A percentile compares a stretch with the other conserved stretches of the same genome.
These are phyloP conservation scores for Epiblema foenella DNA, from an alignment of 2,888 invertebrate genomes.

Conservation along the genomic window DNA sequence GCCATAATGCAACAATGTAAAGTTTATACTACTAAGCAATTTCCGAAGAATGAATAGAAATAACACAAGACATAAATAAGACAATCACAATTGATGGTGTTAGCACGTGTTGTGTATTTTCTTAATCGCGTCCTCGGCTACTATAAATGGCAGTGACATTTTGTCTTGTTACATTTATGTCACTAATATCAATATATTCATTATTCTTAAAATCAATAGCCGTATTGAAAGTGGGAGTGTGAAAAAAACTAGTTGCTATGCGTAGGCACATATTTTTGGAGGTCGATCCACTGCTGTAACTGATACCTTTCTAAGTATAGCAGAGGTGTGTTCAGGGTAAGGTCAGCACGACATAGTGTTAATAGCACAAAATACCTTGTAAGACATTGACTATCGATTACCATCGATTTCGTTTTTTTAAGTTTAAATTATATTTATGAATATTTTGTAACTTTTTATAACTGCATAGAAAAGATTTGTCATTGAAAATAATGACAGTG, in stretches of 20 bases:
- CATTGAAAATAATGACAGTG: too few relatives aligned
- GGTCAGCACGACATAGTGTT: slow-evolving; percentile 24
- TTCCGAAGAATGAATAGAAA: slow-evolving; percentile 16
- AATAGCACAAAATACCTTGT: background rate
- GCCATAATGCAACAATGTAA: background rate
- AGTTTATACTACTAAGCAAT: slow-evolving; percentile 15
- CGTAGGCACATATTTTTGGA: slow-evolving; percentile 65
- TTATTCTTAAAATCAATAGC: slow-evolving; percentile 48
- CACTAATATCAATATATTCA: slow-evolving; percentile 49
- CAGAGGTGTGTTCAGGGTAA: slow-evolving; percentile 43
- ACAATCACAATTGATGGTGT: slow-evolving; percentile 45
- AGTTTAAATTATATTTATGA: too few relatives aligned
- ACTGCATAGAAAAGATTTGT: too few relatives aligned
- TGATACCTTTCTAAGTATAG: slow-evolving; percentile 66
- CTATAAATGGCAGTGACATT: slow-evolving; percentile 51
- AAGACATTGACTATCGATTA: slow-evolving; percentile 1
- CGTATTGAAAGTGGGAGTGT: slow-evolving; percentile 39
- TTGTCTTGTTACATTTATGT: slow-evolving; percentile 55
- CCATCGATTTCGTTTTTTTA: background rate
- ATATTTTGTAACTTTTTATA: too few relatives aligned
- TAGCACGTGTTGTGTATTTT: slow-evolving; percentile 48
- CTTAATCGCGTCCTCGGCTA: slow-evolving; percentile 32
- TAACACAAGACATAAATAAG: slow-evolving; percentile 33
- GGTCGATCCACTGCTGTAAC: slow-evolving; percentile 56
- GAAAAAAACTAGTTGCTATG: slow-evolving; percentile 51